Evolutionary conservation across 2,888 invertebrate species (phyloP).

Genomic region (Drosophila meridiana): DNA sequence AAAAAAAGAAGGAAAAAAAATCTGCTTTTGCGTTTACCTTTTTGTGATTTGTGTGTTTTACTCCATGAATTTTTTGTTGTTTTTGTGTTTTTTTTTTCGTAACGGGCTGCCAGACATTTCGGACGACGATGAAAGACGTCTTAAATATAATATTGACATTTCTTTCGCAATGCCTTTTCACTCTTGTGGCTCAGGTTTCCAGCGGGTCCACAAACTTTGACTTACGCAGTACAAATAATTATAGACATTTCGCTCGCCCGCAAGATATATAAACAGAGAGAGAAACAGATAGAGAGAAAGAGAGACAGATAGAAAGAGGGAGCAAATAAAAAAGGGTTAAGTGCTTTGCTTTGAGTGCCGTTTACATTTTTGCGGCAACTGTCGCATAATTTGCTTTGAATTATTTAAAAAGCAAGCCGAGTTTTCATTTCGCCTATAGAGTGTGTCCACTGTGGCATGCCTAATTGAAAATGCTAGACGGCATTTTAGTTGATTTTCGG

Average conservation of each 20-base stretch:
- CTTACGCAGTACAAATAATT: conserved; percentile 80
- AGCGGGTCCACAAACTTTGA: conserved; percentile 66
- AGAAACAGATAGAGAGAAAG: not conserved
- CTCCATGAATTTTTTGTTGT: conserved; percentile 58
- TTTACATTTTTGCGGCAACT: conserved; percentile 70
- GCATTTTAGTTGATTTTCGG: conserved; percentile 40
- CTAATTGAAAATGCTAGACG: conserved; percentile 68
- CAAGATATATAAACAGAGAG: conserved; percentile 13
- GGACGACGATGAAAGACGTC: conserved; percentile 54
- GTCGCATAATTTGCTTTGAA: conserved; percentile 78
- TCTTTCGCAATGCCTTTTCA: conserved; percentile 53
- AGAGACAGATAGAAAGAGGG: not conserved
- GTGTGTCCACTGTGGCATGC: conserved; percentile 46
- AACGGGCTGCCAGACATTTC: conserved; percentile 51
- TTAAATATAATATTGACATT: conserved; percentile 80
- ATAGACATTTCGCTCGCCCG: conserved; percentile 62
- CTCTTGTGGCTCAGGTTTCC: conserved; percentile 52
- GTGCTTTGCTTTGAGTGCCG: conserved; percentile 67
- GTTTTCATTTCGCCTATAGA: conserved; percentile 14
- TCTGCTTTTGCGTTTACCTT: conserved; percentile 68
- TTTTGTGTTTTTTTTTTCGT: conserved; percentile 22
- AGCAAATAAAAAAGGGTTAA: conserved; percentile 66
- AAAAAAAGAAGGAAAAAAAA: conserved; percentile 7
- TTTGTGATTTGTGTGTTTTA: conserved; percentile 72
- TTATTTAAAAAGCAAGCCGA: conserved; percentile 63